phyloP scores from a whole-genome alignment of 2,888 invertebrate genomes.

The Drosophila prostipennis region DNA sequence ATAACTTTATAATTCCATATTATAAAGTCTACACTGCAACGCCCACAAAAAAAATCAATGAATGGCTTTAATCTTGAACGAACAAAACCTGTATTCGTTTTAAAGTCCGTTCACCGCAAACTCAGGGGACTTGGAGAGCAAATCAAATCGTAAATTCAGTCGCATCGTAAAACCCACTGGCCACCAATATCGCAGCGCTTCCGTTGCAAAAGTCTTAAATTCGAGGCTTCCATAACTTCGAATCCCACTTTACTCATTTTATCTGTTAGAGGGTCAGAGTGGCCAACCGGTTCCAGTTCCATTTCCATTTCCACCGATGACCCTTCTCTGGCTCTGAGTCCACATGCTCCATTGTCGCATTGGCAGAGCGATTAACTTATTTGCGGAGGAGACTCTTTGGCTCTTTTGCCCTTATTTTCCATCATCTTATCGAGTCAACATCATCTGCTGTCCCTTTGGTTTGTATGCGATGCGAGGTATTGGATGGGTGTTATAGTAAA shows the following conservation, averaged over 20 bases:
- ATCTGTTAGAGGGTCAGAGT: conserved; percentile 10
- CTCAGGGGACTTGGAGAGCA: neutral
- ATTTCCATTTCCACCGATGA: neutral
- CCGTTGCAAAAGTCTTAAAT: conserved; percentile 9
- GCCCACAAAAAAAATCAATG: neutral
- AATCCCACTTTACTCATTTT: conserved; percentile 21
- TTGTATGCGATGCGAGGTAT: neutral
- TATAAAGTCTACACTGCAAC: neutral
- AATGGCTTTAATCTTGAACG: neutral
- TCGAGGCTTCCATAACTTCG: conserved; percentile 27
- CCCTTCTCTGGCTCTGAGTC: neutral
- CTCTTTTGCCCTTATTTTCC: neutral
- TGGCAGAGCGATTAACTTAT: conserved; percentile 72
- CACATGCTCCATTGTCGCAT: conserved; percentile 34
- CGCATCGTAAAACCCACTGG: conserved; percentile 23
- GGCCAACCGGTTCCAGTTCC: conserved; percentile 6
- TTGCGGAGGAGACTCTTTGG: conserved; percentile 45
- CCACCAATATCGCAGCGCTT: neutral
- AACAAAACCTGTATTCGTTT: conserved; percentile 1
- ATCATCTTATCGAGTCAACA: neutral
- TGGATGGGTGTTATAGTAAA: too few relatives aligned
- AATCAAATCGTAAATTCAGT: conserved; percentile 17
- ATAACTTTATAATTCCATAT: too few relatives aligned
- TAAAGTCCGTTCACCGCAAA: neutral
- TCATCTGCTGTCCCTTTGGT: neutral